Evolutionary conservation across 53 echinoderm and acorn worm species (phyloP).

Genomic region (Pentamera pediparva): DNA sequence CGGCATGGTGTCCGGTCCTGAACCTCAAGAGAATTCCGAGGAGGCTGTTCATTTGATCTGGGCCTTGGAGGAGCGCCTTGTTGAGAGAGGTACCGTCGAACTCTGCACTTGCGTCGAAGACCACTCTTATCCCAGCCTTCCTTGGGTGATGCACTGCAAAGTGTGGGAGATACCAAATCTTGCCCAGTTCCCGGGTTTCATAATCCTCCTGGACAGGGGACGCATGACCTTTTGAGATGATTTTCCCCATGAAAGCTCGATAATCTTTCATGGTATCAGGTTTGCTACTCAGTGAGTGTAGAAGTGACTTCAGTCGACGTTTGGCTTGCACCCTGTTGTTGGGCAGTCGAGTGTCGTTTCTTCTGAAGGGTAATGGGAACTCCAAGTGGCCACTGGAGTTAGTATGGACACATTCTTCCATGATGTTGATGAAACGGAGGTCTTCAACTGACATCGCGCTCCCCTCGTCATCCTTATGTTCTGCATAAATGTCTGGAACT

Average conservation of each 20-base stretch:
- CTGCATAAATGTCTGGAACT: slow-evolving; percentile 10
- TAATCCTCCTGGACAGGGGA: neutral
- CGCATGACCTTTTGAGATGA: slow-evolving; percentile 17
- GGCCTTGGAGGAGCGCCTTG: slow-evolving; percentile 46
- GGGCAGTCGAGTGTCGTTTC: slow-evolving; percentile 9
- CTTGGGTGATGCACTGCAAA: slow-evolving; percentile 40
- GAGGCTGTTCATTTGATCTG: slow-evolving; percentile 47
- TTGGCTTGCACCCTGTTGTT: slow-evolving; percentile 29
- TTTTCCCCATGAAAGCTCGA: slow-evolving; percentile 9
- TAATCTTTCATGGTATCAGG: slow-evolving; percentile 25
- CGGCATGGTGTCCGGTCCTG: slow-evolving; percentile 33
- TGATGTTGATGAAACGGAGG: slow-evolving; percentile 5
- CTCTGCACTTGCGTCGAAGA: slow-evolving; percentile 44
- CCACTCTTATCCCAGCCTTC: slow-evolving; percentile 38
- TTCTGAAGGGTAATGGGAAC: slow-evolving; percentile 33
- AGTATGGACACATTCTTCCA: slow-evolving; percentile 32
- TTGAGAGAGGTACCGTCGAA: slow-evolving; percentile 39
- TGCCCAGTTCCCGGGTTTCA: neutral
- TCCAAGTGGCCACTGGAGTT: slow-evolving; percentile 24
- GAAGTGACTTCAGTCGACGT: neutral
- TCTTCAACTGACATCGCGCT: slow-evolving; percentile 44
- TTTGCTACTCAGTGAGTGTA: slow-evolving; percentile 13
- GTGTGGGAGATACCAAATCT: slow-evolving; percentile 47
- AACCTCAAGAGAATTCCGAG: slow-evolving; percentile 49
- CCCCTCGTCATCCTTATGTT: slow-evolving; percentile 15